phyloP scores from a whole-genome alignment of 2,888 invertebrate genomes.

The Drosophila colorata region DNA sequence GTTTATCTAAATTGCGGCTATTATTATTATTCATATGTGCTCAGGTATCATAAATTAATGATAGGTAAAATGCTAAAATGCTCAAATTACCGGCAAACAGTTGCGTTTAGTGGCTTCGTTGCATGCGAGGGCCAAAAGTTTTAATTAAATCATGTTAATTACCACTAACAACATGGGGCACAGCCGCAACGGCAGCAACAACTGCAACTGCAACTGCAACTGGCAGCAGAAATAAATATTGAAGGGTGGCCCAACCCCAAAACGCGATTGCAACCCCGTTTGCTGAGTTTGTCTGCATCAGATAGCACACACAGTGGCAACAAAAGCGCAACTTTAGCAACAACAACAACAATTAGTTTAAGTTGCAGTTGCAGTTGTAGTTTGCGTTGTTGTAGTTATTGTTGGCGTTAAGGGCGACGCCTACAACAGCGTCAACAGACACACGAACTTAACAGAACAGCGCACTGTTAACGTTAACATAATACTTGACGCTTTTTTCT shows the following conservation, averaged over 20 bases:
- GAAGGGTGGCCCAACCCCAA: not conserved
- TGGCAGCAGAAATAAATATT: slow-evolving; percentile 25
- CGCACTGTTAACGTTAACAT: slow-evolving; percentile 51
- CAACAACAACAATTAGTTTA: slow-evolving; percentile 9
- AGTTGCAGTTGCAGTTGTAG: slow-evolving; percentile 15
- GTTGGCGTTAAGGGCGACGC: slow-evolving; percentile 53
- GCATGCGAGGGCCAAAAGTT: slow-evolving; percentile 61
- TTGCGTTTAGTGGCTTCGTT: slow-evolving; percentile 20
- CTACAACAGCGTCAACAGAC: slow-evolving; percentile 45
- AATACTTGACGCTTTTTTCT: slow-evolving; percentile 45
- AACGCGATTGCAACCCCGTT: slow-evolving; percentile 35
- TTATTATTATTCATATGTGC: slow-evolving; percentile 28
- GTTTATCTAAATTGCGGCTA: slow-evolving; percentile 51
- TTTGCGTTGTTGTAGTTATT: slow-evolving; percentile 1
- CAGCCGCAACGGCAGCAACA: slow-evolving; percentile 19
- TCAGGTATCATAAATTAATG: slow-evolving; percentile 33
- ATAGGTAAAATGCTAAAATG: slow-evolving; percentile 31
- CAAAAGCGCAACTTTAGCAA: slow-evolving; percentile 45
- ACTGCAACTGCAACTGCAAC: slow-evolving; percentile 16
- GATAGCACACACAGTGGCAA: slow-evolving; percentile 48
- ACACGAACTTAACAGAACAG: slow-evolving; percentile 50
- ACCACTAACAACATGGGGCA: slow-evolving; percentile 9
- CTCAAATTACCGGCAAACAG: slow-evolving; percentile 21
- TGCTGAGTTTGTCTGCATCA: slow-evolving; percentile 67
- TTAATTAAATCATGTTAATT: slow-evolving; percentile 73